phyloP scores from a whole-genome alignment of 1,140 invertebrate genomes.

The Babylonia areolata region DNA sequence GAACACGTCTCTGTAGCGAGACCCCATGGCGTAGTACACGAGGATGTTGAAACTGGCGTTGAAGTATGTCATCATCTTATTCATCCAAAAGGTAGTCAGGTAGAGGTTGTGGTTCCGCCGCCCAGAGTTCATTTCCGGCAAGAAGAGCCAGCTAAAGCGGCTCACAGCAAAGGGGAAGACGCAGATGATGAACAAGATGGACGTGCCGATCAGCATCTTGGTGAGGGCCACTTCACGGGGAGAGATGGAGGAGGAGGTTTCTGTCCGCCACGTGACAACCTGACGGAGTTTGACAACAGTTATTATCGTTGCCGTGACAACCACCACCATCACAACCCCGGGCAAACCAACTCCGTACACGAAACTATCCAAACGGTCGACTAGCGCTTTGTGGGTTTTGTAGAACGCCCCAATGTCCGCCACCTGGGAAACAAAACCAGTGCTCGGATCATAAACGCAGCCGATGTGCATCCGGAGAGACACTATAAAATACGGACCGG shows the following conservation, averaged over 20 bases:
- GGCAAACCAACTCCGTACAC: conserved; percentile 21
- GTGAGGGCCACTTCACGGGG: conserved; percentile 11
- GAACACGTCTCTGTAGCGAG: background rate
- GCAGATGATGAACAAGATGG: conserved; percentile 8
- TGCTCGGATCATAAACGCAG: background rate
- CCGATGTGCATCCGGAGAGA: background rate
- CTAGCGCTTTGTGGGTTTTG: background rate
- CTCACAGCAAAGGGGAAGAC: background rate
- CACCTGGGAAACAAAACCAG: background rate
- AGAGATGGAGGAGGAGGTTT: background rate
- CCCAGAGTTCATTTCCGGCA: conserved; percentile 4
- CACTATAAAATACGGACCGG: background rate
- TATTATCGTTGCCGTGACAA: background rate
- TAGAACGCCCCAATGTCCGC: background rate
- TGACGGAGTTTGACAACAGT: background rate
- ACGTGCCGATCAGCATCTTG: conserved; percentile 4
- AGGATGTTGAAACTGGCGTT: background rate
- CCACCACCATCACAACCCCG: background rate
- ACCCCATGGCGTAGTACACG: conserved; percentile 2
- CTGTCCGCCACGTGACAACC: background rate
- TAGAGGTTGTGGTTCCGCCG: conserved; percentile 7
- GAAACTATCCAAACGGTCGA: background rate
- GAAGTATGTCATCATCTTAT: background rate
- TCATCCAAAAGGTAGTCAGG: background rate
- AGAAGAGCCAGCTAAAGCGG: background rate